Base-by-base conservation (phyloP, 2,113 vertebrate species). In the Motacilla alba region DNA sequence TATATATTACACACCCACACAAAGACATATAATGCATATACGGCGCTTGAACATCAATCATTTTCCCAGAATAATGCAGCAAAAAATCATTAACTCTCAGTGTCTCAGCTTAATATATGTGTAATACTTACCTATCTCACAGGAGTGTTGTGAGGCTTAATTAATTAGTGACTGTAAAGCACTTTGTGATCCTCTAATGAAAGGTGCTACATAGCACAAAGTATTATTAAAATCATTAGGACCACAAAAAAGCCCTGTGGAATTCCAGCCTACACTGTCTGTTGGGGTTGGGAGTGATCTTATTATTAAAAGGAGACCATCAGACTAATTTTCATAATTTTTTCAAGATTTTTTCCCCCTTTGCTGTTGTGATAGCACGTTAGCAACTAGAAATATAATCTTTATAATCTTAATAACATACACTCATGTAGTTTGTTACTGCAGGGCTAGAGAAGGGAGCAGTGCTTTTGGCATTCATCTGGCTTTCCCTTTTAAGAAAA, bases 151-250 rank as follows among this genome's bases (percentile, higher is more conserved):
- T 81, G 94, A 94, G 78, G 85, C 91, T 96, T 97, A 96, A 97
- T 97, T 97, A 97, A 97, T 97, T 97, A 96, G 94, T 97, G 93
- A 91, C 89, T 95, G 73, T 94, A 94, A 94, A 97, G 94, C 69
- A 94, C 86, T 97, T 95, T 96, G 92, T 96, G 96, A 95, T 94
- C 93, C 88, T 95, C 78, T 97, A 96, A 96, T 96, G 94, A 95
- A 96, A 97, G 95, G 90, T 94, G 83, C 82, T 96, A 96, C 94
- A 91, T 88, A 92, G 93, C 92, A 80, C 81, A 97, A 94, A 95
- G 93, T 96, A 94, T 95, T 96, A 95, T 96, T 97, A 95, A 93
- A 96, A 97, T 96, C 90, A 96, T 92, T 90, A 95, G 80, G 94
- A 97, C 89, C 95, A 96, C 94, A 94, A 94, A 96, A 97, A 96